Evolutionary conservation across 2,113 vertebrate species (phyloP).

Genomic region (Spheniscus mendiculus): DNA sequence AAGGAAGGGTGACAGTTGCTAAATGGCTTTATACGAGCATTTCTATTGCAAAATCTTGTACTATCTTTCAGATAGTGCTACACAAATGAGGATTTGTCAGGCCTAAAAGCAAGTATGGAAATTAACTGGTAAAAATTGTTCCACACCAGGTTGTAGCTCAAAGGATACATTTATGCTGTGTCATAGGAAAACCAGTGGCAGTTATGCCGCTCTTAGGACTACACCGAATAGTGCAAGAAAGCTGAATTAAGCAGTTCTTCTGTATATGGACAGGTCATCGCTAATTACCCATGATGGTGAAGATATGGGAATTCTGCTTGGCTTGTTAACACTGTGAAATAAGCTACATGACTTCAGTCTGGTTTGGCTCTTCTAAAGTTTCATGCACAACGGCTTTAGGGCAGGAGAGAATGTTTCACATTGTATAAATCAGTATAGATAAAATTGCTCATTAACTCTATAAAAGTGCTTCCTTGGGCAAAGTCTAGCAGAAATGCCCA

Average conservation of each 20-base stretch:
- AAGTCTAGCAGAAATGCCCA: background rate
- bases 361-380: background rate
- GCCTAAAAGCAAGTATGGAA: background rate
- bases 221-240: background rate
- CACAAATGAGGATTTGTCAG: background rate
- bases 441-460: conserved; percentile 30
- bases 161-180: background rate
- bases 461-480: conserved; percentile 19
- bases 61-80: background rate
- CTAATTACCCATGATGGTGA: conserved; percentile 11
- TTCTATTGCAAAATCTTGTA: background rate
- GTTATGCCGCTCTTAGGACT: background rate
- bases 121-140: background rate
- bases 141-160: background rate
- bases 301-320: conserved; percentile 26
- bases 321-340: conserved; percentile 10
- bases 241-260: conserved; percentile 49
- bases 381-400: background rate
- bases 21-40: background rate
- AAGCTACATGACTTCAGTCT: background rate
- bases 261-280: background rate
- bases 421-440: background rate
- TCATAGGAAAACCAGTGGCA: background rate
- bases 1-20: background rate
- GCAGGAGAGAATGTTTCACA: background rate